These are phyloP conservation scores for Chrysotoxum bicinctum DNA, from an alignment of 2,888 invertebrate species.

Conservation along the genomic window DNA sequence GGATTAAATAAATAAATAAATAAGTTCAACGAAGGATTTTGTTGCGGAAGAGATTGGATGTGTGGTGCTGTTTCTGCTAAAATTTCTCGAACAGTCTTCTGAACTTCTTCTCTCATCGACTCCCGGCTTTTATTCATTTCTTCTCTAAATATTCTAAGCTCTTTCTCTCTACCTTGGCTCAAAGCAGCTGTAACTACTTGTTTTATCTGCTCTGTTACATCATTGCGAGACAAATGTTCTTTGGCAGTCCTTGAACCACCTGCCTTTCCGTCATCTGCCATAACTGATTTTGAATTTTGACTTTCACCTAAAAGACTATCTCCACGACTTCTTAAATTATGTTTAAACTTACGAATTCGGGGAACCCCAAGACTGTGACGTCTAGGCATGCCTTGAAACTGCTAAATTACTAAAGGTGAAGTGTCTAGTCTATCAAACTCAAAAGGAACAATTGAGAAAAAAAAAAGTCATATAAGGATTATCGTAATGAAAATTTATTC, in stretches of 20 bases:
- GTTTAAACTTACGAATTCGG: not conserved
- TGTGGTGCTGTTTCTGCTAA: not conserved
- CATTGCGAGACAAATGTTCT: not conserved
- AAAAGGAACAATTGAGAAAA: too few relatives aligned
- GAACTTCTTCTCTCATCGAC: not conserved
- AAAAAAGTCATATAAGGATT: too few relatives aligned
- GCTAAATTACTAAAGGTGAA: not conserved
- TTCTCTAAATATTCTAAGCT: not conserved
- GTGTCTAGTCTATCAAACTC: too few relatives aligned
- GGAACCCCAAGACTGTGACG: not conserved
- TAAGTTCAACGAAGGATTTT: too few relatives aligned
- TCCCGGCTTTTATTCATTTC: not conserved
- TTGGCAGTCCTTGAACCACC: not conserved
- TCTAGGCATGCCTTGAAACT: not conserved
- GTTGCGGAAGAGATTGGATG: not conserved
- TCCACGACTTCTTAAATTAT: not conserved
- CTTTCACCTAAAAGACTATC: not conserved
- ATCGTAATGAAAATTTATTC: too few relatives aligned
- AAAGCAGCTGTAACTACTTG: not conserved
- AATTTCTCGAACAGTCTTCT: not conserved
- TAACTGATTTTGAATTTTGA: not conserved
- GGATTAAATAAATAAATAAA: too few relatives aligned
- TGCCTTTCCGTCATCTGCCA: not conserved
- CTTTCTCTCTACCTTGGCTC: not conserved
- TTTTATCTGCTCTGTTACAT: not conserved